phyloP scores from a whole-genome alignment of 2,888 invertebrate species.

The Athripsodes cinereus region DNA sequence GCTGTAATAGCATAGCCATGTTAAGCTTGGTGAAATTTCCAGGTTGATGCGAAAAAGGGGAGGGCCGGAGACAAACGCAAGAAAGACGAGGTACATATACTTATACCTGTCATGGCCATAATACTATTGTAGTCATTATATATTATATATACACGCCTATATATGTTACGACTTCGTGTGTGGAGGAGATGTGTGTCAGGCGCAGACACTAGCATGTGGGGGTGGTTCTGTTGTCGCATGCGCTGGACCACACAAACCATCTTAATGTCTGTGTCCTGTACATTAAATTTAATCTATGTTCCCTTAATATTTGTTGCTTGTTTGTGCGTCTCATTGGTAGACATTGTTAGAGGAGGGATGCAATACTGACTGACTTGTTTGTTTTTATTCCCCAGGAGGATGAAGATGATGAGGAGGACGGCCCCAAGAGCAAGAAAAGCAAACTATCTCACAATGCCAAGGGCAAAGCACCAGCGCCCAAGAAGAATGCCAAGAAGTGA shows the following conservation, averaged over 20 bases:
- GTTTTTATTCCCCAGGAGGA: slow-evolving; percentile 44
- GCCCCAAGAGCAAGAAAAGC: slow-evolving; percentile 74
- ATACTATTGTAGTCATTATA: background rate
- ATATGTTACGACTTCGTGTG: too few relatives aligned
- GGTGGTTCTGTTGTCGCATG: too few relatives aligned
- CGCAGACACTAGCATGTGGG: too few relatives aligned
- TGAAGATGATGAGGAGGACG: slow-evolving; percentile 68
- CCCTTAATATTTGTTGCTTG: too few relatives aligned
- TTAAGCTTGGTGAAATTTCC: slow-evolving; percentile 41
- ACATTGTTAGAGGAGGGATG: background rate
- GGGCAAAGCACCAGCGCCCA: slow-evolving; percentile 61
- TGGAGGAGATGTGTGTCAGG: too few relatives aligned
- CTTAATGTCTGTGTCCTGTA: too few relatives aligned
- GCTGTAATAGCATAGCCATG: slow-evolving; percentile 29
- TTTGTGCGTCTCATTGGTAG: too few relatives aligned
- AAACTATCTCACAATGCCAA: slow-evolving; percentile 66
- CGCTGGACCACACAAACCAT: too few relatives aligned
- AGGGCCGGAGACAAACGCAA: slow-evolving; percentile 48
- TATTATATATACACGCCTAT: background rate
- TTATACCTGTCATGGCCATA: slow-evolving; percentile 1
- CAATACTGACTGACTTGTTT: background rate
- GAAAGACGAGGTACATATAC: slow-evolving; percentile 45
- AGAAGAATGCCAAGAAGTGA: slow-evolving; percentile 60
- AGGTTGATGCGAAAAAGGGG: slow-evolving; percentile 51
- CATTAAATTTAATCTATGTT: too few relatives aligned